A percentile compares a stretch with the other conserved stretches of the same genome.
phyloP scores from a whole-genome alignment of 2,888 invertebrate genomes.

The Volucella inflata region DNA sequence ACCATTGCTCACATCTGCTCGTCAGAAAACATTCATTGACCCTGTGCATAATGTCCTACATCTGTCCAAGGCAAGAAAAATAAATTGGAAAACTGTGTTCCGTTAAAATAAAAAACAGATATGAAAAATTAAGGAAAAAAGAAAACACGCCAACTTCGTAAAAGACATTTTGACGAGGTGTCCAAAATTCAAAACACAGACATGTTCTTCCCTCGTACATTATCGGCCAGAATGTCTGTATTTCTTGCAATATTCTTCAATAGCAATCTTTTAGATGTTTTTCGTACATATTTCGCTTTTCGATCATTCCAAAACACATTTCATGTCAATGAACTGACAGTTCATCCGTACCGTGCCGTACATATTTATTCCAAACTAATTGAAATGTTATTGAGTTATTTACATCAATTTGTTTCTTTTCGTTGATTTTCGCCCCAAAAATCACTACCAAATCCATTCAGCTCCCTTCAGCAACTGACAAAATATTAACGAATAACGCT shows the following conservation, averaged over 20 bases:
- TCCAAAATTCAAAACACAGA: constrained; percentile 10
- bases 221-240: neutral
- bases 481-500: constrained; percentile 24
- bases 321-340: constrained; percentile 64
- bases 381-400: constrained; percentile 59
- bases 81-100: constrained; percentile 5
- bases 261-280: neutral
- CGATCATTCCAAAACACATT: neutral
- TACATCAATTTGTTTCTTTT: neutral
- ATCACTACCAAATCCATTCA: constrained; percentile 5
- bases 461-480: constrained; percentile 15
- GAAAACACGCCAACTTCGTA: neutral
- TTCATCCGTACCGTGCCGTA: neutral
- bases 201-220: neutral
- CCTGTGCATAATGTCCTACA: constrained; percentile 4
- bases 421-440: neutral
- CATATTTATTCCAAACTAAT: constrained; percentile 42
- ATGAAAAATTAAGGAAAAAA: neutral
- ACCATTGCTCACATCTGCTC: neutral
- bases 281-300: neutral
- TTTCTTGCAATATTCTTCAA: neutral
- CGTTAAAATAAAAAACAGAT: too few species aligned
- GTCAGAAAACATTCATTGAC: constrained; percentile 16
- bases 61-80: constrained; percentile 32
- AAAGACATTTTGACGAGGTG: constrained; percentile 35